Base-by-base conservation (phyloP, 2,888 invertebrate genomes). In the Drosophila neonasuta region DNA sequence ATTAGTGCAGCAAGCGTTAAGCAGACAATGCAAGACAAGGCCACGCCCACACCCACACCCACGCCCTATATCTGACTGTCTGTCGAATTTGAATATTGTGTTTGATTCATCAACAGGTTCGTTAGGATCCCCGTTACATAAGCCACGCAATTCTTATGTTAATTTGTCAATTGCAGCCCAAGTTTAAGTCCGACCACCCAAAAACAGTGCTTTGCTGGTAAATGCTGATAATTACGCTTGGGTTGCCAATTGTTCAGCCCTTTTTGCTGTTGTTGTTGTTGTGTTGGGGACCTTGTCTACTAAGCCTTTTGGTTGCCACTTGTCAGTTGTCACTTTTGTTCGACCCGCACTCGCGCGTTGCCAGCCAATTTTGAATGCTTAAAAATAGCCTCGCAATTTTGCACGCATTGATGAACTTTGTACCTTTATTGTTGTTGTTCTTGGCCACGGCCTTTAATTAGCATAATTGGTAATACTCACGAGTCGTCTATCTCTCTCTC, bases 1-100 rank as follows among this genome's bases (percentile, higher is more conserved):
- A 84, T 84, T 84, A 84, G 84, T 84, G 86, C 84, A 86, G 84
- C 78, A 65, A 76, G 80, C 79, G 77, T 83, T 80, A 82, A 79
- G 74, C 78, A 77, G 80, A 78, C 76, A 74, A 79, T 85, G 80
- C 82, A 78, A 49, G 73, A 69, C 58, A 78, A 52, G 73, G 71
- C 58, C 64, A 67, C 66, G 51, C 48, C 57, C 55, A 57, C 52
- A 65, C 62, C 45, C 41, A 49, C 10, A 7, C 29, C 32, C 15
- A 20, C 46, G 54, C 55, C 42, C 34, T 10, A 41, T 15, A 30
- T 24, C 36, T 44, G 17, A 17, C 34, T 44, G 62, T 48, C 66
- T 68, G 42, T 46, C 34, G 60, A 83, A 82, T 82, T 81, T 84
- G 70, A 84, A 84, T 80, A 68, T 79, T 63, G 64, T 77, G 67